phyloP scores from a whole-genome alignment of 2,113 vertebrate genomes.

The Caloenas nicobarica region DNA sequence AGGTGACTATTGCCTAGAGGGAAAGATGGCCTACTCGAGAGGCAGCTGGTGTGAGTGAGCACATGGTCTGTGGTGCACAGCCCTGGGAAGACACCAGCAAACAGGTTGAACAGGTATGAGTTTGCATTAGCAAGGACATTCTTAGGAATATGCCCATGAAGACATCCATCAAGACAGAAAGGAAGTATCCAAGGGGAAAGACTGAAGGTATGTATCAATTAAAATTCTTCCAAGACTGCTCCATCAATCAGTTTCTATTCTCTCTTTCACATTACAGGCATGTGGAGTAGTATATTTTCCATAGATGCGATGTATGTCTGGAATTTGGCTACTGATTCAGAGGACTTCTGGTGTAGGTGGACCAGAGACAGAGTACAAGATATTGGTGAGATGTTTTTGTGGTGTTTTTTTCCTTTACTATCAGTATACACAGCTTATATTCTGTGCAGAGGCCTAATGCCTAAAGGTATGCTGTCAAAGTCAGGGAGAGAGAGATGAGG shows the following conservation, averaged over 20 bases:
- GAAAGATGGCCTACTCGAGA: background rate
- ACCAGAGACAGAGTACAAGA: conserved; percentile 76
- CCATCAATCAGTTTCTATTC: background rate
- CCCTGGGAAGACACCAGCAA: background rate
- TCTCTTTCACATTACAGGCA: conserved; percentile 55
- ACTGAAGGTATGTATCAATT: conserved; percentile 6
- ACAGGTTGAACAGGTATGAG: background rate
- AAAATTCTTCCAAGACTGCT: conserved; percentile 25
- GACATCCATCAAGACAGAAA: background rate
- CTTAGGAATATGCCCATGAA: background rate
- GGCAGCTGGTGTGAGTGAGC: fast-evolving
- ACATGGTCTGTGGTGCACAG: background rate
- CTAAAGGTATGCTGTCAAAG: background rate
- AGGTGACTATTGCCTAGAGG: conserved; percentile 56
- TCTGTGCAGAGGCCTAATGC: background rate
- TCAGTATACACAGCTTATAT: background rate
- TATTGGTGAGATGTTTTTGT: conserved; percentile 68
- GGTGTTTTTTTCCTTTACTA: background rate
- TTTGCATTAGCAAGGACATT: background rate
- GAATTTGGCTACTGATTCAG: conserved; percentile 74
- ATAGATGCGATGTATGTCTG: conserved; percentile 79
- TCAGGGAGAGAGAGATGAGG: background rate
- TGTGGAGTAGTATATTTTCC: conserved; percentile 85
- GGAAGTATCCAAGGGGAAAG: background rate
- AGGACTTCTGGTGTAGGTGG: conserved; percentile 80